Conservation (phyloP, 2,113 vertebrate species). For the Centropristis striata region DNA sequence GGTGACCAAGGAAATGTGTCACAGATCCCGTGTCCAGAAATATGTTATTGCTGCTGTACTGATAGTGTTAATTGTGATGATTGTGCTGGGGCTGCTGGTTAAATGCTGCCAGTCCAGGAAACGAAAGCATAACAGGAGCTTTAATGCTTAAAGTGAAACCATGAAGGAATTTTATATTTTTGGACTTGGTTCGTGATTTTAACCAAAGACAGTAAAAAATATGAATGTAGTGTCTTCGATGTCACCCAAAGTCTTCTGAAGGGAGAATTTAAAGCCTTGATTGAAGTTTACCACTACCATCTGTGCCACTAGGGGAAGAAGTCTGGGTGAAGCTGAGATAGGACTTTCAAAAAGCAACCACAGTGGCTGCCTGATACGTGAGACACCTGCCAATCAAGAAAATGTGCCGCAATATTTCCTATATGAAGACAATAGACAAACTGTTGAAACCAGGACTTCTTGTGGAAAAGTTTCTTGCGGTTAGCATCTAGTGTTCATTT, state of each 20-base stretch:
- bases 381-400: not conserved
- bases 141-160: constrained; percentile 65
- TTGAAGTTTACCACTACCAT: not conserved
- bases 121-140: constrained; percentile 66
- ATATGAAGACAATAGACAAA: constrained; percentile 14
- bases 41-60: constrained; percentile 82
- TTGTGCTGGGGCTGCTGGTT: constrained; percentile 71
- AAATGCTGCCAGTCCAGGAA: constrained; percentile 69
- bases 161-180: constrained; percentile 1
- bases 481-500: not conserved
- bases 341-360: not conserved
- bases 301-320: not conserved
- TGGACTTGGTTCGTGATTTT: not conserved
- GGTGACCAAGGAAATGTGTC: constrained; percentile 88
- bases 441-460: not conserved
- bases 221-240: constrained; percentile 20
- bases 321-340: not conserved
- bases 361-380: not conserved
- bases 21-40: constrained; percentile 78
- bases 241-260: constrained; percentile 6
- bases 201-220: constrained; percentile 7
- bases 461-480: not conserved
- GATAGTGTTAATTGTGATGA: constrained; percentile 64
- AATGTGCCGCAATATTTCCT: not conserved
- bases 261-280: not conserved